These are phyloP conservation scores for Echinops telfairi DNA, from an alignment of 2,113 vertebrate species.

Conservation along the genomic window DNA sequence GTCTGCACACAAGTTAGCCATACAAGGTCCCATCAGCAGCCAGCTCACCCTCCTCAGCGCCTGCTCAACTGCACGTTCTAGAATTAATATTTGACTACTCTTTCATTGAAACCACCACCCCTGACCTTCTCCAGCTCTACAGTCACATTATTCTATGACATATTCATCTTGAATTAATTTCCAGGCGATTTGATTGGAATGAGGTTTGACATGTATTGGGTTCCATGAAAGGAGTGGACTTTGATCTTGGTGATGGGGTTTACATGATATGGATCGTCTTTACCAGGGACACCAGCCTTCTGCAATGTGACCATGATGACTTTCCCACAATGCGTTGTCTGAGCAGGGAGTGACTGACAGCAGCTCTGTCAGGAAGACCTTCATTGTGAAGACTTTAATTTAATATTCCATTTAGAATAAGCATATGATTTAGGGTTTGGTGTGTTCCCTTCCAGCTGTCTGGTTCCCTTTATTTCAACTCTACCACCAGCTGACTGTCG, in stretches of 20 bases:
- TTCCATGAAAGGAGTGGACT: conserved; percentile 90
- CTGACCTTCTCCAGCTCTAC: conserved; percentile 90
- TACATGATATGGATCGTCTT: conserved; percentile 91
- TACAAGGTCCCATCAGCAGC: conserved; percentile 85
- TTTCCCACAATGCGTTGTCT: conserved; percentile 86
- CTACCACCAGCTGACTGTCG: conserved; percentile 44
- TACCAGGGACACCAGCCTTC: conserved; percentile 88
- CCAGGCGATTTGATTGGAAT: conserved; percentile 91
- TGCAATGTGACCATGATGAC: conserved; percentile 82
- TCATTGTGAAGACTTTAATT: conserved; percentile 88
- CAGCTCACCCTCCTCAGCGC: conserved; percentile 87
- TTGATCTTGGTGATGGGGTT: conserved; percentile 91
- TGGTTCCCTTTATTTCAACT: conserved; percentile 79
- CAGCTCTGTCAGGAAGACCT: conserved; percentile 89
- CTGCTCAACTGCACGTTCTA: conserved; percentile 89
- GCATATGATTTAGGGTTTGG: conserved; percentile 85
- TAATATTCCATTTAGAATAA: conserved; percentile 89
- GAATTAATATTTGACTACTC: conserved; percentile 92
- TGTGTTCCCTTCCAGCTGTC: conserved; percentile 76
- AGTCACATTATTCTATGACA: conserved; percentile 92
- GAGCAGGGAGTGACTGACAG: conserved; percentile 89
- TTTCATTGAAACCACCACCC: conserved; percentile 91
- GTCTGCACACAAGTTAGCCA: conserved; percentile 87
- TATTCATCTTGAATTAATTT: conserved; percentile 93
- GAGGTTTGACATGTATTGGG: conserved; percentile 91